Percentiles rank a stretch among this genome's conserved stretches.
Conservation (phyloP, 2,113 vertebrate species). For the Conger conger region DNA sequence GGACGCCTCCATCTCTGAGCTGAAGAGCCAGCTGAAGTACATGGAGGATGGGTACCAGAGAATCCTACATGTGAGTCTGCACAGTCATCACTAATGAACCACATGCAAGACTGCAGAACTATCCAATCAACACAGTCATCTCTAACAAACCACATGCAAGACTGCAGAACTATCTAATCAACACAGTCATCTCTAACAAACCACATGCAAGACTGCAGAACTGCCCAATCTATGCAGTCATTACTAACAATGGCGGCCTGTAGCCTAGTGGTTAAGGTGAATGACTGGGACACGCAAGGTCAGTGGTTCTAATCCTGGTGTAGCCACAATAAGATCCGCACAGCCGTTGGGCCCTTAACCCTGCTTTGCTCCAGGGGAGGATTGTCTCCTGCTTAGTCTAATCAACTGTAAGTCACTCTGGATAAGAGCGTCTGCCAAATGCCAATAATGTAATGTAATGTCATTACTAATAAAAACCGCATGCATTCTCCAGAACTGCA, state of each 20-base stretch:
- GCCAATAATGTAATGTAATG: no score
- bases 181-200: neutral
- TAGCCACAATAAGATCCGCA: no score
- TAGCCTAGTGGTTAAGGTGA: no score
- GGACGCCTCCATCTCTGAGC: slow-evolving; percentile 58
- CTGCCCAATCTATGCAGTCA: neutral
- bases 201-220: neutral
- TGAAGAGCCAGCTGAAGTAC: slow-evolving; percentile 59
- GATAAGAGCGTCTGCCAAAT: no score
- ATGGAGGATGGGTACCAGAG: slow-evolving; percentile 71
- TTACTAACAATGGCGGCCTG: neutral
- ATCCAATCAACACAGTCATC: neutral
- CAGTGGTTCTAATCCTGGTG: no score
- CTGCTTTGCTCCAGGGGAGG: no score
- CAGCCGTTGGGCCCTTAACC: no score
- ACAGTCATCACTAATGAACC: slow-evolving; percentile 4
- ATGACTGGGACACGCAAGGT: no score
- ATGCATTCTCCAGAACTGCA: neutral
- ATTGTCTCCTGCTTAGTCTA: no score
- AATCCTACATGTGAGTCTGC: slow-evolving; percentile 64
- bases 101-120: neutral
- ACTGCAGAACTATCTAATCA: neutral
- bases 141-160: neutral
- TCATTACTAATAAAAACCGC: neutral
- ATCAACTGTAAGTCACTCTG: no score